phyloP scores from a whole-genome alignment of 2,797 vertebrate genomes.

The Sebastes cheni region DNA sequence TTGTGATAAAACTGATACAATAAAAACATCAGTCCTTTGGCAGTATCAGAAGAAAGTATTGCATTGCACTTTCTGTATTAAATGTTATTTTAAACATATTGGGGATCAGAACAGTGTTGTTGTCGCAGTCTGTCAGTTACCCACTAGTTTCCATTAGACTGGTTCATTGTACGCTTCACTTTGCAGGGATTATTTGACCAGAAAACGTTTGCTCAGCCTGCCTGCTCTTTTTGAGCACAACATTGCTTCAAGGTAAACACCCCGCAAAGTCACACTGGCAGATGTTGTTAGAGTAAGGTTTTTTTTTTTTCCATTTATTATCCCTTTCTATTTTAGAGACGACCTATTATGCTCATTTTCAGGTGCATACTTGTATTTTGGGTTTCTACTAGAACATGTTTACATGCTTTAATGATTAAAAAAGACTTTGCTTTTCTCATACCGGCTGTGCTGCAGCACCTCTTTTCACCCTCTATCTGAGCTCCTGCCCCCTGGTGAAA shows the following conservation, averaged over 20 bases:
- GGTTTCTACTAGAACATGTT: too few species aligned
- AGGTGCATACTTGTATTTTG: too few species aligned
- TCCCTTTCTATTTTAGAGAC: background rate
- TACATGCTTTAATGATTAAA: too few species aligned
- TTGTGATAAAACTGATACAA: slow-evolving; percentile 20
- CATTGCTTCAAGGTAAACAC: background rate
- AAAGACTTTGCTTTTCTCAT: too few species aligned
- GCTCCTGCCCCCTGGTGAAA: background rate
- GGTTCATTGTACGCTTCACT: background rate
- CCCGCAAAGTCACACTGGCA: background rate
- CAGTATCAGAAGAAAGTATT: background rate
- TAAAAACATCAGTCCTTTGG: background rate
- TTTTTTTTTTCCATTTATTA: background rate
- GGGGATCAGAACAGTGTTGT: background rate
- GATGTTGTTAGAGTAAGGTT: background rate
- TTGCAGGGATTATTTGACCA: background rate
- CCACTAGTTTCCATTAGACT: background rate
- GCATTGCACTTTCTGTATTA: slow-evolving; percentile 8
- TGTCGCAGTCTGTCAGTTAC: background rate
- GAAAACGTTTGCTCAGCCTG: background rate
- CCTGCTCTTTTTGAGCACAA: background rate
- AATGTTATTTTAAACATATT: slow-evolving; percentile 5
- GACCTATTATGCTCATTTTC: too few species aligned
- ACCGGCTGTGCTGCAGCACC: too few species aligned
- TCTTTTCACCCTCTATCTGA: too few species aligned